Percentiles rank a stretch among this genome's conserved stretches.
phyloP scores from a whole-genome alignment of 2,797 vertebrate species.

The Discoglossus pictus region DNA sequence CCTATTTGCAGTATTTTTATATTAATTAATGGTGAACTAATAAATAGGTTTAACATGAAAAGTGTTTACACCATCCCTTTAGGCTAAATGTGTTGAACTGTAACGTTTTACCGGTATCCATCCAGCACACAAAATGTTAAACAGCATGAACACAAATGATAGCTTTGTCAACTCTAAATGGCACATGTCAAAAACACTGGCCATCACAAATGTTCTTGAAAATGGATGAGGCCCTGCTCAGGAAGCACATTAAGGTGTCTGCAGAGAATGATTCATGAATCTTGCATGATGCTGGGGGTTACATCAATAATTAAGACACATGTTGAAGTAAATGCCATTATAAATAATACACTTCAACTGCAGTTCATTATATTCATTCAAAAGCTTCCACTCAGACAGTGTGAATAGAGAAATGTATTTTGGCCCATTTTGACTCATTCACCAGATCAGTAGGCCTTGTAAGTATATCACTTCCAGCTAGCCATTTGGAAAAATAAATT shows the following conservation, averaged over 20 bases:
- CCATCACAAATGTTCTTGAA: conserved; percentile 50
- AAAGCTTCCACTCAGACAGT: conserved; percentile 50
- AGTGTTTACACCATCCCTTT: no score
- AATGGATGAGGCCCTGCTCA: conserved; percentile 40
- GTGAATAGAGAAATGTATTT: background rate
- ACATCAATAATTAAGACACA: conserved; percentile 61
- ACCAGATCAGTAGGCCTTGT: no score
- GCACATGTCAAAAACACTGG: conserved; percentile 37
- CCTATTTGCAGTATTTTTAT: no score
- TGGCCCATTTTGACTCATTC: background rate
- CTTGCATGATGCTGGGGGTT: conserved; percentile 47
- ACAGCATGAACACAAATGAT: conserved; percentile 14
- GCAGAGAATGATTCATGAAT: conserved; percentile 54
- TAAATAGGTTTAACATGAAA: no score
- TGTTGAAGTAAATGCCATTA: conserved; percentile 48
- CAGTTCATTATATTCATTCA: conserved; percentile 56
- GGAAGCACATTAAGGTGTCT: conserved; percentile 54
- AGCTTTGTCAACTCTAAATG: conserved; percentile 40
- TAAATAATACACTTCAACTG: conserved; percentile 53
- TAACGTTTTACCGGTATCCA: no score
- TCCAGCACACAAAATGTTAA: conserved; percentile 21
- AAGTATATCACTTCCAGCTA: no score
- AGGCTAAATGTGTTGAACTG: no score
- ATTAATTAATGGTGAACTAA: no score
- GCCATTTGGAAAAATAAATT: no score